Evolutionary conservation across 1,140 invertebrate species (phyloP), one percentile per base, ranked within the genome.

Genomic region (Lepidurus apus): DNA sequence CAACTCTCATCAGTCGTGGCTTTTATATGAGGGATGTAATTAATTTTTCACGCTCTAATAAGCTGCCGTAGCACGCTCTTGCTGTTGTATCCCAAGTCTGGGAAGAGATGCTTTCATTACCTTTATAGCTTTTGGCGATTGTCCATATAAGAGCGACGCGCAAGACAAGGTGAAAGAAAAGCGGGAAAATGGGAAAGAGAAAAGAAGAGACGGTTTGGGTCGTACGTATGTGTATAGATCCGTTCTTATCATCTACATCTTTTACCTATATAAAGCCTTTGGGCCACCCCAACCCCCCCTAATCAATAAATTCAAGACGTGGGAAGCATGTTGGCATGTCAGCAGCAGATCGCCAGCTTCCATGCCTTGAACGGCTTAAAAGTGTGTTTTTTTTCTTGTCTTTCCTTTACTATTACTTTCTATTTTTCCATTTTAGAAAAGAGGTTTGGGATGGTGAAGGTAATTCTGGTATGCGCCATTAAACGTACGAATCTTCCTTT

Each of bases 181-280:
- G 5, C 45, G 45, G 17, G 53, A 21, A 65, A 65, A 21, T 11
- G 53, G 53, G 7, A 4, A 65, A 13, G 8, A 65, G 53, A 65
- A 21, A 9, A 17, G 21, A 65, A 65, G 53, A 13, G 53, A 1
- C 9, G 17, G 21, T 65, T 13, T 13, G 17, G 13, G 53, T 65
- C 53, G 53, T 65, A 17, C 21, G 53, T 65, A 65, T 65, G 53
- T 21, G 53, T 65, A 65, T 65, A 65, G 53, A 65, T 65, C 53
- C 53, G 53, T 65, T 65, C 53, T 21, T 65, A 65, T 65, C 53
- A 65, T 65, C 53, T 65, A 65, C 53, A 65, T 65, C 53, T 65
- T 65, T 65, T 65, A 65, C 53, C 53, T 65, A 65, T 65, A 65
- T 65, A 65, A n/a, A n/a, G 21, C 53, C 53, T 65, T 4, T 9